These are phyloP conservation scores for Recurvirostra avosetta DNA, from an alignment of 2,113 vertebrate species.

Conservation along the genomic window DNA sequence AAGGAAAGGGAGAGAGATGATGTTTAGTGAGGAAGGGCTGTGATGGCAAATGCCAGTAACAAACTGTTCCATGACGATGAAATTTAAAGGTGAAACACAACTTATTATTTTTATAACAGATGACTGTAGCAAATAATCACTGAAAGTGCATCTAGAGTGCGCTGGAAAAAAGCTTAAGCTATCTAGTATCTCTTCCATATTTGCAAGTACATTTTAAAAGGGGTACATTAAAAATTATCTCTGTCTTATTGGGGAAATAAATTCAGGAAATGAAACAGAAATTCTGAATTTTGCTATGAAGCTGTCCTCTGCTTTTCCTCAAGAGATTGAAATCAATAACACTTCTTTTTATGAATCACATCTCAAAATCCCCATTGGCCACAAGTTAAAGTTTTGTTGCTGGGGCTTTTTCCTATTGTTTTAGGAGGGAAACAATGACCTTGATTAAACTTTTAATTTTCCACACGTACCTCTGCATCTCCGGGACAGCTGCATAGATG, in stretches of 20 bases:
- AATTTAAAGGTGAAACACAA: background rate
- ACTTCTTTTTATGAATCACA: background rate
- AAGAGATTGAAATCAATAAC: background rate
- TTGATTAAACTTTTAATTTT: background rate
- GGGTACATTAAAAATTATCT: background rate
- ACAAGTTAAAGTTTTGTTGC: background rate
- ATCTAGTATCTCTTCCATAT: background rate
- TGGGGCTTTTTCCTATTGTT: background rate
- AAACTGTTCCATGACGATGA: background rate
- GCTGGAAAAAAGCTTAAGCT: background rate
- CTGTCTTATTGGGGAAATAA: background rate
- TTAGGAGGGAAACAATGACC: background rate
- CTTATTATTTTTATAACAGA: background rate
- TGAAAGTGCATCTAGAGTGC: background rate
- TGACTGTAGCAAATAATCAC: background rate
- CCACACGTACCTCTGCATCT: background rate
- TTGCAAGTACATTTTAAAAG: background rate
- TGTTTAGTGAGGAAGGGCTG: background rate
- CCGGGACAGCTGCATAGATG: background rate
- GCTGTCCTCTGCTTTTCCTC: background rate
- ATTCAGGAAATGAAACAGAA: background rate
- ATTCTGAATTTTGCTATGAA: background rate
- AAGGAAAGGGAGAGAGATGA: background rate
- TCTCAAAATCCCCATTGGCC: background rate
- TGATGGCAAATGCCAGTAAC: background rate